Conservation (phyloP, 2,113 vertebrate genomes). For the Chiloscyllium plagiosum region DNA sequence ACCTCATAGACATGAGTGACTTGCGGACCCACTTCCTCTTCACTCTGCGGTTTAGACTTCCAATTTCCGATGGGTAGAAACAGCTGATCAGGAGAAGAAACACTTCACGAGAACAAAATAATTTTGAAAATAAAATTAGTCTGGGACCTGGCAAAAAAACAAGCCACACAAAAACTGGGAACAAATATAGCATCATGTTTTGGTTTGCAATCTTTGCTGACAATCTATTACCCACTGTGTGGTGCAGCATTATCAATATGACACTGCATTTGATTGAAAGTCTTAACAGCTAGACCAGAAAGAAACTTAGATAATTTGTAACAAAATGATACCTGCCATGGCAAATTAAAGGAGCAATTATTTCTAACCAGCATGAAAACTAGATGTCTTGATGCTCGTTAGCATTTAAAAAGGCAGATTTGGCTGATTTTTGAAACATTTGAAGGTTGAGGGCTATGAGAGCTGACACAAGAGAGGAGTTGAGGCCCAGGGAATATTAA, state of each 20-base stretch:
- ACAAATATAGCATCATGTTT: not conserved
- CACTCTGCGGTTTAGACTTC: conserved; percentile 69
- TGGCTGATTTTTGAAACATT: too few relatives aligned
- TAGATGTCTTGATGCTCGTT: not conserved
- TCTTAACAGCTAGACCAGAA: not conserved
- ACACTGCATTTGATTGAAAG: not conserved
- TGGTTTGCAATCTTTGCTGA: not conserved
- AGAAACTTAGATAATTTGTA: not conserved
- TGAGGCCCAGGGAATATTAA: too few relatives aligned
- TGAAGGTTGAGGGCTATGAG: too few relatives aligned
- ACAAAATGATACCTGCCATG: not conserved
- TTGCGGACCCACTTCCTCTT: conserved; percentile 86
- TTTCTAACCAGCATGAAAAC: not conserved
- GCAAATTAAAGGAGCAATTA: not conserved
- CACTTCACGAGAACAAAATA: conserved; percentile 53
- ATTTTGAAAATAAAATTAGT: conserved; percentile 39
- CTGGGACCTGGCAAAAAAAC: not conserved
- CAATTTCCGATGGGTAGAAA: conserved; percentile 90
- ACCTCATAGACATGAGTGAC: conserved; percentile 92
- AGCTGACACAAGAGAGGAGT: too few relatives aligned
- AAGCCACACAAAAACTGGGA: not conserved
- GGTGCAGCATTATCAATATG: not conserved
- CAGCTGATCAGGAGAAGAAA: conserved; percentile 80
- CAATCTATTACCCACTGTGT: not conserved
- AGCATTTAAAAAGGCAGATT: not conserved